Evolutionary conservation across 2,797 vertebrate species (phyloP).

Genomic region (Peromyscus nudipes): DNA sequence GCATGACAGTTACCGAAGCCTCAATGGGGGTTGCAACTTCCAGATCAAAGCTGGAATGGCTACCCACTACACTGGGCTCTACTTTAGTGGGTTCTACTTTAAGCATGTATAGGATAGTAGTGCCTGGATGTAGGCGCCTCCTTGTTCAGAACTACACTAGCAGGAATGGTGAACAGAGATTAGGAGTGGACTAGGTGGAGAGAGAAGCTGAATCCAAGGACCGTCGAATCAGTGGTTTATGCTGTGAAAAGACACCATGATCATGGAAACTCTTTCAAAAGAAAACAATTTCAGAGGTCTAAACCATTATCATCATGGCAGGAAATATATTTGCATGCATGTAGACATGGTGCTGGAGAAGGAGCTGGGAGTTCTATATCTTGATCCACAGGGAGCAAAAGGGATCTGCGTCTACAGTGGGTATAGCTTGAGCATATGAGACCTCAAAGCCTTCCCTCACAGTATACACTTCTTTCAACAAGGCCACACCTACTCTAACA

Average conservation of each 20-base stretch:
- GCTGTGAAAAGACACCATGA: neutral
- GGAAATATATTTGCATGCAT: neutral
- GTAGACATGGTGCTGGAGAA: neutral
- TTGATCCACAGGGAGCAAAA: neutral
- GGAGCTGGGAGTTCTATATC: neutral
- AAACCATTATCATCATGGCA: neutral
- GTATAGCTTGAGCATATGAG: neutral
- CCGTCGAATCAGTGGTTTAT: neutral
- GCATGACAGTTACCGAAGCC: no score
- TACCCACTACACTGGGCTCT: no score
- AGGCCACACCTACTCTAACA: neutral
- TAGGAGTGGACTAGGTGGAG: neutral
- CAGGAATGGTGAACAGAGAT: slow-evolving; percentile 8
- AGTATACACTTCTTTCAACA: neutral
- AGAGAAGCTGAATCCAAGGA: neutral
- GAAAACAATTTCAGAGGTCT: neutral
- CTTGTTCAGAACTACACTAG: neutral
- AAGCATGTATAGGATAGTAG: neutral
- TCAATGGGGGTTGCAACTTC: no score
- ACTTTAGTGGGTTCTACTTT: neutral
- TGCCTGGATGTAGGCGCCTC: neutral
- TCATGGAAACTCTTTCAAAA: neutral
- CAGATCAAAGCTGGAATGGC: no score
- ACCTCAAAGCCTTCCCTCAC: neutral
- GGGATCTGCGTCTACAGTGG: neutral